Conservation (phyloP, 2,888 invertebrate genomes). For the Diogma glabrata region DNA sequence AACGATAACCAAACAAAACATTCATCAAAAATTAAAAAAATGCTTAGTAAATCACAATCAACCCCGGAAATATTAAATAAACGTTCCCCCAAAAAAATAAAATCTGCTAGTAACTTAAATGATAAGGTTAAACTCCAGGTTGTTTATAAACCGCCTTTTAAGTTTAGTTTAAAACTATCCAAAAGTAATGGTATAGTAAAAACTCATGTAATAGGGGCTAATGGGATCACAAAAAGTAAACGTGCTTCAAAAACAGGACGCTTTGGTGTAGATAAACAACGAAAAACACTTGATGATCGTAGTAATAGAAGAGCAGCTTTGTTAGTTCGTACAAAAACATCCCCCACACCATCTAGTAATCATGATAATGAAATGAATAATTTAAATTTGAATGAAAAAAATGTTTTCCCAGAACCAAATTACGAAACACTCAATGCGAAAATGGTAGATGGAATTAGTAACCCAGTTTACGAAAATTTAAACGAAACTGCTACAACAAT, state of each 20-base stretch:
- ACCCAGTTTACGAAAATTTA: conserved; percentile 20
- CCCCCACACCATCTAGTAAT: not conserved
- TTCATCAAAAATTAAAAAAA: conserved; percentile 33
- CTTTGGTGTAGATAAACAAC: conserved; percentile 20
- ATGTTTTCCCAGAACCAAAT: conserved; percentile 29
- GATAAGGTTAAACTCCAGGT: conserved; percentile 69
- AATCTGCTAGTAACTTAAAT: conserved; percentile 60
- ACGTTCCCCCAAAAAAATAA: conserved; percentile 49
- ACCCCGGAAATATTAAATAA: conserved; percentile 62
- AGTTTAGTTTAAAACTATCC: conserved; percentile 65
- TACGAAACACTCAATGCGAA: conserved; percentile 34
- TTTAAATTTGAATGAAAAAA: conserved; percentile 30
- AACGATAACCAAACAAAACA: too few relatives aligned
- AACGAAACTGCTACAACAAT: conserved; percentile 1
- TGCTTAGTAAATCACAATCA: conserved; percentile 71
- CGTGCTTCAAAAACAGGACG: conserved; percentile 19
- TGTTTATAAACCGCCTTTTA: conserved; percentile 78
- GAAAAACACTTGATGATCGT: conserved; percentile 21
- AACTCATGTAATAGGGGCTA: conserved; percentile 32
- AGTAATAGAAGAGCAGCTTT: conserved; percentile 30
- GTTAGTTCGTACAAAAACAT: conserved; percentile 25
- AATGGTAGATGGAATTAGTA: conserved; percentile 13
- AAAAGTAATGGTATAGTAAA: conserved; percentile 36
- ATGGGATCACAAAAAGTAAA: conserved; percentile 24
- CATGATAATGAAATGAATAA: conserved; percentile 26